These are phyloP conservation scores for Benitochromis conjunctus DNA, from an alignment of 2,113 vertebrate genomes.

Conservation along the genomic window DNA sequence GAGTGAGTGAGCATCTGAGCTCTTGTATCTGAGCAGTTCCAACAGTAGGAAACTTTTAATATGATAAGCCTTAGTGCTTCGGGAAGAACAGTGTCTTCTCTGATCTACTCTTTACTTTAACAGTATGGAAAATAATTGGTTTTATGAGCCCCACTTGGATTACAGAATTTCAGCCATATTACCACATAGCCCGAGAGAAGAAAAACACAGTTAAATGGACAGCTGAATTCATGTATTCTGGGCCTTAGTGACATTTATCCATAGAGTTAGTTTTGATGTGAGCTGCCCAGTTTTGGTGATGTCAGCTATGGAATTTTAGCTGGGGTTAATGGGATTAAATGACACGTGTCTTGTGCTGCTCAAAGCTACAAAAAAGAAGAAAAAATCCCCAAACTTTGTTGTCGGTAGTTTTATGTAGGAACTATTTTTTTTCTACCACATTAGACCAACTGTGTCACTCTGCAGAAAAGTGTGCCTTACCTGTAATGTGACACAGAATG, in stretches of 20 bases:
- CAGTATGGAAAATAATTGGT: not conserved
- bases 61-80: not conserved
- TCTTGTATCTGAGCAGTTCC: constrained; percentile 2
- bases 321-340: not conserved
- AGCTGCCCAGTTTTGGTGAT: not conserved
- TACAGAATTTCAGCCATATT: not conserved
- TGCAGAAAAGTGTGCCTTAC: not conserved
- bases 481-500: not conserved
- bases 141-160: not conserved
- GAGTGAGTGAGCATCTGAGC: constrained; percentile 51
- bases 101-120: not conserved
- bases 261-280: not conserved
- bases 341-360: not conserved
- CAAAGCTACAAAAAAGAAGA: not conserved
- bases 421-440: not conserved
- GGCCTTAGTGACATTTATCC: not conserved
- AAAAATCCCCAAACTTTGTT: not conserved
- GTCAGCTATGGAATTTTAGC: not conserved
- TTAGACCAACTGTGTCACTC: not conserved
- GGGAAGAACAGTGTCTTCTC: not conserved
- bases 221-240: not conserved
- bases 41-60: constrained; percentile 6
- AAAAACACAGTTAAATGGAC: not conserved
- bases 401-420: not conserved
- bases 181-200: not conserved